Evolutionary conservation across 2,113 vertebrate species (phyloP), one percentile per base, ranked within the genome.

Genomic region (Smithornis capensis): DNA sequence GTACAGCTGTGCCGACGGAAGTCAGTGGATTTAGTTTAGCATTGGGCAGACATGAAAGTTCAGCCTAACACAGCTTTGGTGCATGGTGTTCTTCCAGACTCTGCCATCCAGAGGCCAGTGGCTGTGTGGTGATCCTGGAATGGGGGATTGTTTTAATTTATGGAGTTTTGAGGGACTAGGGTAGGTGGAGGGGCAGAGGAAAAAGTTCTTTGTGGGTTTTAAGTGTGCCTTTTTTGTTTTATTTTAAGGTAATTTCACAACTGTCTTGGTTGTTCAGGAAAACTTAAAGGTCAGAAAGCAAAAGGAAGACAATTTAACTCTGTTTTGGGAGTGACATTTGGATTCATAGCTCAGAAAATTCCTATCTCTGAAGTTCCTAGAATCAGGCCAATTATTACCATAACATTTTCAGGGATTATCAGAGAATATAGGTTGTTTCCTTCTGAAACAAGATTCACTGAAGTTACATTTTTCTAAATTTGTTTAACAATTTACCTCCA

Each of bases 51-150:
- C 4, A 1, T 4, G 5, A 45, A 29, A 53, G 23, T 27, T 38
- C 22, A 57, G 55, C 35, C 22, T n/a, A 33, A 11, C 4, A 0
- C n/a, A n/a, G 18, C 38, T 50, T 40, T 3, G 0, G 29, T 9
- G 33, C 24, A 0, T 9, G 8, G 6, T 27, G 29, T 33, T 71
- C 73, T 92, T 84, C 21, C 40, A 70, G 27, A 7, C 38, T 37
- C 13, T 27, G 16, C 38, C 47, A 38, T 77, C 56, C 62, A 62
- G 35, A 42, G 47, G 33, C 64, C 49, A 47, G 23, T 5, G 69
- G 19, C 22, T 65, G 33, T 28, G 27, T 17, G n/a, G 59, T 45
- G 57, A 28, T 55, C 52, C 50, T 40, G 35, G 40, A 60, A 19
- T 2, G 2, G 60, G 28, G 59, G 15, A 2, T 42, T 68, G 62